A percentile compares a stretch with the other conserved stretches of the same genome.
Conservation (phyloP, 2,888 invertebrate species). For the Acanthoscelides obtectus region DNA sequence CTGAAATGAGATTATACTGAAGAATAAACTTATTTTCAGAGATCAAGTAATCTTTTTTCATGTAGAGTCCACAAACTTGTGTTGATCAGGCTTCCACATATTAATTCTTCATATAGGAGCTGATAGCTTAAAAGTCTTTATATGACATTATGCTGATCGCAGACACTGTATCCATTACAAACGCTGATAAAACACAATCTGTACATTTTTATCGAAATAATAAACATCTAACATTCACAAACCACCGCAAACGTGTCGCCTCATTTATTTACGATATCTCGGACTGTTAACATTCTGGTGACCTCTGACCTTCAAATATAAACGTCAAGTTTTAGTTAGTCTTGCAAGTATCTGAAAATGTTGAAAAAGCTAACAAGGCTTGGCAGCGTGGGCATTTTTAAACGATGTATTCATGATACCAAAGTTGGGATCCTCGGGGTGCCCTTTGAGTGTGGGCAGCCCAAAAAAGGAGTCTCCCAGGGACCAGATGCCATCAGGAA, state of each 20-base stretch:
- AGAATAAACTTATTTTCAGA: no score
- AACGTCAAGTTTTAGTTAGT: neutral
- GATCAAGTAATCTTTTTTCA: no score
- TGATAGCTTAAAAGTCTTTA: no score
- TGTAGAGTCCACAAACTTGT: no score
- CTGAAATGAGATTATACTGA: no score
- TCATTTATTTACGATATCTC: neutral
- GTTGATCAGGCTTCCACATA: no score
- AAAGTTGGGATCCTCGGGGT: slow-evolving; percentile 75
- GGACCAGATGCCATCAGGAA: slow-evolving; percentile 65
- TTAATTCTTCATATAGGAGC: no score
- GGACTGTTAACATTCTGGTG: neutral
- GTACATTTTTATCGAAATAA: neutral
- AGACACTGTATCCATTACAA: neutral
- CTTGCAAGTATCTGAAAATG: neutral
- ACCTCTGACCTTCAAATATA: neutral
- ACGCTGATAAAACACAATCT: neutral
- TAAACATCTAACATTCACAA: no score
- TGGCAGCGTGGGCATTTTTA: neutral
- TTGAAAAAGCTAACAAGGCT: neutral
- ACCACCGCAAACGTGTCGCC: no score
- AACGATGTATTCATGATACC: slow-evolving; percentile 15
- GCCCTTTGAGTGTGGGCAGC: slow-evolving; percentile 74
- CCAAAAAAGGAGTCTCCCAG: slow-evolving; percentile 64
- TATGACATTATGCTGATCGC: neutral